Conservation (phyloP, 2,113 vertebrate species). For the Alexandromys fortis region DNA sequence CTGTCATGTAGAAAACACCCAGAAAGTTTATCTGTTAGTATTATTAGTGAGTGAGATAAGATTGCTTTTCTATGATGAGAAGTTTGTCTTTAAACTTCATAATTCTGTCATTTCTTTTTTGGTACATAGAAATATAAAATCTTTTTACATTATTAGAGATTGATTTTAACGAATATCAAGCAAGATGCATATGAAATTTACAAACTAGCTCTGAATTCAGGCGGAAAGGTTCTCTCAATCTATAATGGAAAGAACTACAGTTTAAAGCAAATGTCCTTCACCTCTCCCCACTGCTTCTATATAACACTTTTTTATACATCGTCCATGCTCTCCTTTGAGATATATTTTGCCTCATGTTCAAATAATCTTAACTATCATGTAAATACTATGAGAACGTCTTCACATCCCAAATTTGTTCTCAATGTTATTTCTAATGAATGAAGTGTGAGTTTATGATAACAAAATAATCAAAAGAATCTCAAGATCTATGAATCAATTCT, state of each 20-base stretch:
- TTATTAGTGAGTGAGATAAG: neutral
- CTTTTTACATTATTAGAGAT: neutral
- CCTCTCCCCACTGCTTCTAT: constrained; percentile 4
- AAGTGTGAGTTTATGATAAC: neutral
- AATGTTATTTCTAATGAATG: neutral
- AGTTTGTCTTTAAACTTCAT: neutral
- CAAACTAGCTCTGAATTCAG: constrained; percentile 19
- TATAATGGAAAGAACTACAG: neutral
- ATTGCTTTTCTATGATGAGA: neutral
- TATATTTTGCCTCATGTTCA: neutral
- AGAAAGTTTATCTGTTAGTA: neutral
- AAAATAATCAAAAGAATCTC: neutral
- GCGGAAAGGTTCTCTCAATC: neutral
- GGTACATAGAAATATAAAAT: neutral
- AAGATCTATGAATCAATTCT: neutral
- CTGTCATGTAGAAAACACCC: neutral
- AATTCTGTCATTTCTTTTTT: neutral
- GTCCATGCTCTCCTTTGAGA: neutral
- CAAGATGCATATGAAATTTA: neutral
- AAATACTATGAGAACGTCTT: neutral
- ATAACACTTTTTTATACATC: neutral
- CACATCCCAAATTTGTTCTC: neutral
- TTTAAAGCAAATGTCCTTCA: constrained; percentile 18
- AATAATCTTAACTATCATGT: neutral
- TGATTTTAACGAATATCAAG: constrained; percentile 26